These are phyloP conservation scores for Drosophila leontia DNA, from an alignment of 1,140 invertebrate genomes.

Conservation along the genomic window DNA sequence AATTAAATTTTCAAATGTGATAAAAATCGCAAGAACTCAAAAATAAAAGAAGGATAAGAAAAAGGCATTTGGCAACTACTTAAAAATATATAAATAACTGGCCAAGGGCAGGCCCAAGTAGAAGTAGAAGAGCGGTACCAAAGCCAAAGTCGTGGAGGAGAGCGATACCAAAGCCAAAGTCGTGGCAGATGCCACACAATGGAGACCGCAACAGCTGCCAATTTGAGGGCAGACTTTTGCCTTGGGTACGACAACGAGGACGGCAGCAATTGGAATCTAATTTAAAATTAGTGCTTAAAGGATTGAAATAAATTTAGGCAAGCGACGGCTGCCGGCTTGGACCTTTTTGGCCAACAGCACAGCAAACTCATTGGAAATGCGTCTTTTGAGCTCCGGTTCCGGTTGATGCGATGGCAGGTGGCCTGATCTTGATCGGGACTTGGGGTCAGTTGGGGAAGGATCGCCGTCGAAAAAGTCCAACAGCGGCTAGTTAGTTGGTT, in stretches of 20 bases:
- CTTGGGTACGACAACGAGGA: conserved; percentile 6
- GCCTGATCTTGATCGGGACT: conserved; percentile 62
- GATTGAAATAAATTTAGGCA: conserved; percentile 81
- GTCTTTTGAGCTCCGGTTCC: conserved; percentile 60
- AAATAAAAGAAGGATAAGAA: conserved; percentile 29
- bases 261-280: conserved; percentile 76
- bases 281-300: conserved; percentile 83
- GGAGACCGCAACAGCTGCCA: conserved; percentile 69
- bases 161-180: background rate
- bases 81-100: conserved; percentile 49
- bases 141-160: too few species aligned
- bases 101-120: conserved; percentile 11
- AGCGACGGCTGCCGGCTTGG: conserved; percentile 54
- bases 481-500: background rate
- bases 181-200: conserved; percentile 62
- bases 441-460: background rate
- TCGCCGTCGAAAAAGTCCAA: background rate
- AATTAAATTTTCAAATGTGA: conserved; percentile 70
- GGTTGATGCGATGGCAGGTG: conserved; percentile 66
- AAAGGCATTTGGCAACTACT: conserved; percentile 47
- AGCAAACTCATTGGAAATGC: conserved; percentile 73
- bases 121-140: conserved; percentile 29
- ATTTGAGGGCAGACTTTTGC: conserved; percentile 2
- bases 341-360: conserved; percentile 26
- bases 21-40: conserved; percentile 63